Conservation (phyloP, 2,888 invertebrate species). For the Dryococelus australis region DNA sequence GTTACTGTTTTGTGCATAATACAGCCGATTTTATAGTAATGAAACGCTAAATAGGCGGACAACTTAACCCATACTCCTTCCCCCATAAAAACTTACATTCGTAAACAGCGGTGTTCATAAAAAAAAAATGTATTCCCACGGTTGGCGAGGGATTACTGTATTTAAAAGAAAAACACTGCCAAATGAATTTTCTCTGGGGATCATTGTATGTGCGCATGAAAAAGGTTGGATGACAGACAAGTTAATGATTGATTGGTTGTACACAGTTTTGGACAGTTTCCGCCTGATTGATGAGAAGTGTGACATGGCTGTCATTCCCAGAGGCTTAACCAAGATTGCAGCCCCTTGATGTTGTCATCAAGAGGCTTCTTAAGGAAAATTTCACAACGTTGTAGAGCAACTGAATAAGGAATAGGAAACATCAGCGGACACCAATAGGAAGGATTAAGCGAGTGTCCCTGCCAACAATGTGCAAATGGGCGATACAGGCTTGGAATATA, state of each 20-base stretch:
- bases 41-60: too few relatives aligned
- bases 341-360: not conserved
- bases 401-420: not conserved
- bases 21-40: too few relatives aligned
- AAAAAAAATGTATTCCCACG: conserved; percentile 26
- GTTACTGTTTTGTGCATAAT: too few relatives aligned
- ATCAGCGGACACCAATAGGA: not conserved
- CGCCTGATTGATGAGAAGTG: not conserved
- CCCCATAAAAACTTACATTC: too few relatives aligned
- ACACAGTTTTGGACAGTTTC: conserved; percentile 34
- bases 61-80: too few relatives aligned
- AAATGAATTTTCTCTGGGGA: conserved; percentile 40
- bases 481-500: not conserved
- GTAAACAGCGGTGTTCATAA: too few relatives aligned
- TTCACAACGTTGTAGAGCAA: not conserved
- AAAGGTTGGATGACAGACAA: conserved; percentile 40
- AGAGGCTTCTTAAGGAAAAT: not conserved
- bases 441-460: not conserved
- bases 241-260: conserved; percentile 34
- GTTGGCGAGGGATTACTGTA: too few relatives aligned
- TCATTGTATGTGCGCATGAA: conserved; percentile 40
- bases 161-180: conserved; percentile 40
- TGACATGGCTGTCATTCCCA: not conserved
- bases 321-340: not conserved
- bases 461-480: not conserved